phyloP scores from a whole-genome alignment of 1,140 invertebrate species.

The Limonius californicus region DNA sequence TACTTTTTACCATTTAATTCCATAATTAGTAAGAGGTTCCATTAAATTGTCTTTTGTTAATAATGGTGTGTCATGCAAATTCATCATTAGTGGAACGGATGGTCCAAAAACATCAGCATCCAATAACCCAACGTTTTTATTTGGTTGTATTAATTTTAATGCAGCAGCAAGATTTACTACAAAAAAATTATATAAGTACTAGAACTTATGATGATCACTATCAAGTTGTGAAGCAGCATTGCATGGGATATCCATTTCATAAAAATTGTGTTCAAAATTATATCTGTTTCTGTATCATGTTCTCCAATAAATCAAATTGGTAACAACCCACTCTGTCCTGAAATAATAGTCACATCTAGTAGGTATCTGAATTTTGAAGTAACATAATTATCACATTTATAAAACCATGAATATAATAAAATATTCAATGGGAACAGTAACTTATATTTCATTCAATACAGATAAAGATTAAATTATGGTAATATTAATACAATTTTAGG shows the following conservation, averaged over 20 bases:
- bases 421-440: too few relatives aligned
- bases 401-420: too few relatives aligned
- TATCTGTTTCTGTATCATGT: too few relatives aligned
- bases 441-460: too few relatives aligned
- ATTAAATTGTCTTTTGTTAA: slow-evolving; percentile 75
- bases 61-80: slow-evolving; percentile 70
- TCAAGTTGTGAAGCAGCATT: slow-evolving; percentile 1
- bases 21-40: slow-evolving; percentile 84
- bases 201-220: background rate
- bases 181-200: slow-evolving; percentile 3
- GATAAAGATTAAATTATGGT: background rate
- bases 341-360: too few relatives aligned
- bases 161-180: slow-evolving; percentile 76
- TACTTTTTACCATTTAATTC: slow-evolving; percentile 84
- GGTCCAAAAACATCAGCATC: slow-evolving; percentile 92
- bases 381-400: too few relatives aligned
- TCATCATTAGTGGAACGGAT: slow-evolving; percentile 89
- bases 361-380: too few relatives aligned
- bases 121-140: slow-evolving; percentile 71
- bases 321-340: too few relatives aligned
- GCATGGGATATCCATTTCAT: too few relatives aligned
- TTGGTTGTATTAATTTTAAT: slow-evolving; percentile 59
- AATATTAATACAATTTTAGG: too few relatives aligned
- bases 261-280: too few relatives aligned
- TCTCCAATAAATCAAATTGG: too few relatives aligned